phyloP scores from a whole-genome alignment of 1,140 invertebrate genomes.

The Drosophila nikananu region DNA sequence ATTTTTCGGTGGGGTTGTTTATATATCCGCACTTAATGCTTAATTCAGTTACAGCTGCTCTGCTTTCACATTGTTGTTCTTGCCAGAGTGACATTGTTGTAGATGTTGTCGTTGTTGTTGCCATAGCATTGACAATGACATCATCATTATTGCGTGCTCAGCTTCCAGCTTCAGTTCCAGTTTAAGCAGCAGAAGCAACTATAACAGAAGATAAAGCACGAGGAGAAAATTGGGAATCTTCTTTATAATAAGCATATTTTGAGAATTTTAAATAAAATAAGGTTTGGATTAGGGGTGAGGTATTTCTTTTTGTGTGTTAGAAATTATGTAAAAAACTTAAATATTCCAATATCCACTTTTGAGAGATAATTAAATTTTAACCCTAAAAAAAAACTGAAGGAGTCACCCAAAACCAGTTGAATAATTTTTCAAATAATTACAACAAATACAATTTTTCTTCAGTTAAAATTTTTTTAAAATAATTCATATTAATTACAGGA shows the following conservation, averaged over 20 bases:
- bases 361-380: too few species aligned
- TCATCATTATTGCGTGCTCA: slow-evolving; percentile 83
- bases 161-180: slow-evolving; percentile 38
- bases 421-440: too few species aligned
- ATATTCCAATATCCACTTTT: too few species aligned
- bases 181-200: slow-evolving; percentile 27
- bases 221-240: neutral
- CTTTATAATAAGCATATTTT: neutral
- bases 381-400: too few species aligned
- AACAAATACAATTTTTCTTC: too few species aligned
- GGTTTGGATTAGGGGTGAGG: too few species aligned
- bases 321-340: neutral
- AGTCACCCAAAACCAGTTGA: too few species aligned
- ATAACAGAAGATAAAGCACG: neutral
- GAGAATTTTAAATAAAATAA: neutral
- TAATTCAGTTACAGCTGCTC: slow-evolving; percentile 82
- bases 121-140: slow-evolving; percentile 79
- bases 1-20: slow-evolving; percentile 80
- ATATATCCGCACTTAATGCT: slow-evolving; percentile 84
- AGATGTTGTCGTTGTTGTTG: slow-evolving; percentile 33
- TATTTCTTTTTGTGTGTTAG: neutral
- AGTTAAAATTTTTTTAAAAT: too few species aligned
- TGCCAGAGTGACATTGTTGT: slow-evolving; percentile 41
- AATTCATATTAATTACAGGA: too few species aligned
- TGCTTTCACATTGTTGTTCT: slow-evolving; percentile 55